Conservation (phyloP, 2,113 vertebrate genomes). For the Odontophorus gujanensis region DNA sequence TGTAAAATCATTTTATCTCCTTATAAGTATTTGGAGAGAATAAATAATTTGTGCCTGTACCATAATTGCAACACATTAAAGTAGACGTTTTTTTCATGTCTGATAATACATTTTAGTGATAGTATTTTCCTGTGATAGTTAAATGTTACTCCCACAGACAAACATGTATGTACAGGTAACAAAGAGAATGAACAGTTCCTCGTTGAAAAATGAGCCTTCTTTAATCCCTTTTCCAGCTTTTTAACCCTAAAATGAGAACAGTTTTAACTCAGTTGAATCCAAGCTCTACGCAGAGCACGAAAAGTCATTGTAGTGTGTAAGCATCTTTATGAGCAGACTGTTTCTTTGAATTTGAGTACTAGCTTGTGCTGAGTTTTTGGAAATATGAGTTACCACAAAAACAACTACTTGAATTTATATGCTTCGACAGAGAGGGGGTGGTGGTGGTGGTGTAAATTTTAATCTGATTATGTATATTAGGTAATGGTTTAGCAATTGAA, state of each 20-base stretch:
- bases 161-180: background rate
- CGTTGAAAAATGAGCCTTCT: background rate
- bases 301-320: background rate
- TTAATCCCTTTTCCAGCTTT: background rate
- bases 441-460: background rate
- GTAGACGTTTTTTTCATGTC: background rate
- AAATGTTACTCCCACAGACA: background rate
- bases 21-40: background rate
- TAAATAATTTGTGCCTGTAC: background rate
- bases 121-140: background rate
- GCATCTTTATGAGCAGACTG: background rate
- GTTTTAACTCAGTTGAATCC: conserved; percentile 12
- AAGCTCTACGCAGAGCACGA: background rate
- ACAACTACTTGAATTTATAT: background rate
- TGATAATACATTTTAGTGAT: background rate
- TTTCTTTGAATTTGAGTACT: background rate
- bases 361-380: background rate
- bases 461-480: background rate
- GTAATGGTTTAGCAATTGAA: background rate
- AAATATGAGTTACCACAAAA: background rate
- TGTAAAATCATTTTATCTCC: background rate
- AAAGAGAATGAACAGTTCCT: background rate
- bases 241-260: background rate
- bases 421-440: background rate
- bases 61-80: background rate